These are phyloP conservation scores for Orthosia incerta DNA, from an alignment of 2,888 invertebrate genomes.

Conservation along the genomic window DNA sequence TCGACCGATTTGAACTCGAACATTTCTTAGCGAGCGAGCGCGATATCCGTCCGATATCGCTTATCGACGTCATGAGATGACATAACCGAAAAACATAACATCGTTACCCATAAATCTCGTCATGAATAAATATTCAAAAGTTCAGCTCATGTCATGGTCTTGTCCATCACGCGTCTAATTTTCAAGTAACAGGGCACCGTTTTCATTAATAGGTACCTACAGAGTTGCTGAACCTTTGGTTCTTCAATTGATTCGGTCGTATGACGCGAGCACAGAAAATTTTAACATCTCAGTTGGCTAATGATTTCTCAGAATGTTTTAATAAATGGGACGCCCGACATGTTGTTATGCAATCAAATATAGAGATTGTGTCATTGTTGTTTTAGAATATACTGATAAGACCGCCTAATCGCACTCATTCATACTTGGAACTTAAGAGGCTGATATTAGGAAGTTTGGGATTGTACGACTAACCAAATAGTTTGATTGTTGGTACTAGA, in stretches of 20 bases:
- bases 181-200: not conserved
- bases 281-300: constrained; percentile 40
- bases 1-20: too few species aligned
- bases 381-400: constrained; percentile 55
- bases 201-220: constrained; percentile 4
- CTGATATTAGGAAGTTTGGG: constrained; percentile 9
- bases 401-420: constrained; percentile 43
- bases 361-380: constrained; percentile 67
- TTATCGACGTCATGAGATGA: not conserved
- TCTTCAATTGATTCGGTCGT: constrained; percentile 44
- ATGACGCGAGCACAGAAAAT: constrained; percentile 28
- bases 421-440: constrained; percentile 36
- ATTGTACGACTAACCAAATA: not conserved
- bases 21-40: too few species aligned
- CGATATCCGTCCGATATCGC: too few species aligned
- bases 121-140: not conserved
- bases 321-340: constrained; percentile 66
- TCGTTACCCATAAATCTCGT: constrained; percentile 5
- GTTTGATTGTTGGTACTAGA: not conserved
- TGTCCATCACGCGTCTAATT: constrained; percentile 36
- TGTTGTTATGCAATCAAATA: constrained; percentile 67
- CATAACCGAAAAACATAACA: not conserved
- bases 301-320: constrained; percentile 70
- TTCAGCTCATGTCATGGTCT: constrained; percentile 23
- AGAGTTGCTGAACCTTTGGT: constrained; percentile 5